Evolutionary conservation across 2,113 vertebrate species (phyloP), one percentile per base, ranked within the genome.

Genomic region (Theristicus caerulescens): DNA sequence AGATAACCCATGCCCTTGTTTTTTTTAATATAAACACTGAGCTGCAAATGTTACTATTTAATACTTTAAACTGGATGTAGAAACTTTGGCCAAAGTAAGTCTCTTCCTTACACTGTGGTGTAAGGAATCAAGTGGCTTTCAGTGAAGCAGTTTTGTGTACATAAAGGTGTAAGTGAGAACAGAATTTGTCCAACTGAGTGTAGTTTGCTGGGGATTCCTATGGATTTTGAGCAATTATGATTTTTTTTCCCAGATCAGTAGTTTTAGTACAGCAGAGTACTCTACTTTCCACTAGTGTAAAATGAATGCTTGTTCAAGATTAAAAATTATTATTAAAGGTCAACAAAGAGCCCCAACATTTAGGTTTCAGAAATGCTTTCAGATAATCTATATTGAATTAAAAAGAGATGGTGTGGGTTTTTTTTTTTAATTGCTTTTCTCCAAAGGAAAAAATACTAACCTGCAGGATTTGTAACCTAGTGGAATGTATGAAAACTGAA

Each of bases 1-100:
- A 83, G 90, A 97, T 98, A 98, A 98, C 97, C 97, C 90, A 64
- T 85, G 80, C 44, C 71, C 72, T 95, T 96, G 81, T n/a, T 87
- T 97, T 96, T 92, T 57, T 82, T 87, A 96, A 93, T 89, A 78
- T 49, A 96, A 97, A 96, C 86, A 71, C 42, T 83, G 92, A 80
- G 47, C 77, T 90, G 72, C 78, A 73, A 84, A 77, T 91, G 18
- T 61, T 94, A 85, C 86, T 54, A 49, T 85, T 96, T 98, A 96
- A 97, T 97, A 92, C 38, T 44, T 85, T 96, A 94, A 96, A 96
- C 61, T 78, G 47, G 29, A 77, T 69, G 16, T 44, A 79, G 49
- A 86, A 62, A 36, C 49, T 92, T 26, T 47, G 67, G n/a, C 22
- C 16, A 71, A 86, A 82, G 47, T 67, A 78, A 88, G 71, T 27